These are phyloP conservation scores for Pycnonotus jocosus DNA, from an alignment of 2,113 vertebrate genomes.

Conservation along the genomic window DNA sequence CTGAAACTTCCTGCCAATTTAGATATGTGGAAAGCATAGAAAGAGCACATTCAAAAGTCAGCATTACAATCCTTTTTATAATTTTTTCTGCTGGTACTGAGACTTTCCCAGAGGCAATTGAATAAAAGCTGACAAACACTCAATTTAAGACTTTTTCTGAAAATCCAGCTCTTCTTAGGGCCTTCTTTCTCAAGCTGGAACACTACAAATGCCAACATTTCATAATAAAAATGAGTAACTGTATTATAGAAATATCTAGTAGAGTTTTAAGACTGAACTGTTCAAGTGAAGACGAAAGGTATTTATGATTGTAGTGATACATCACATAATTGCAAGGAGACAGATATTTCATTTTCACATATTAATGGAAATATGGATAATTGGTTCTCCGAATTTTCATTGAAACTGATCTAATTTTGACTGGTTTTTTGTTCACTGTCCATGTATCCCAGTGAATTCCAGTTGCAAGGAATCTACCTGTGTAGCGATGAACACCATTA, in stretches of 20 bases:
- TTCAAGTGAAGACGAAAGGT: not conserved
- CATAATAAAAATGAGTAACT: not conserved
- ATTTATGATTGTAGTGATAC: not conserved
- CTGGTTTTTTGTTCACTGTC: conserved; percentile 71
- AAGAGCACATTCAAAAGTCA: not conserved
- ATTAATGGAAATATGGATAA: conserved; percentile 68
- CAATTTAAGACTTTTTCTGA: not conserved
- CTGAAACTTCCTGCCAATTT: not conserved
- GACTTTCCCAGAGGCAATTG: not conserved
- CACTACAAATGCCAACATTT: not conserved
- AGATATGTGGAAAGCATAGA: not conserved
- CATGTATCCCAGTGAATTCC: conserved; percentile 87
- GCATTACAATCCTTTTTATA: not conserved
- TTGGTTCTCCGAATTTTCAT: conserved; percentile 87
- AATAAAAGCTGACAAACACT: not conserved
- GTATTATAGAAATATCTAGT: not conserved
- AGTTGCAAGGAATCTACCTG: conserved; percentile 63
- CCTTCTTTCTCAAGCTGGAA: not conserved
- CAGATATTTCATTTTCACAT: not conserved
- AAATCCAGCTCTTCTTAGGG: not conserved
- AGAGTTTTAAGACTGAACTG: not conserved
- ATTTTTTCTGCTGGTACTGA: not conserved
- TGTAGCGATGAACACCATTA: conserved; percentile 76
- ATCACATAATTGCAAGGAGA: not conserved
- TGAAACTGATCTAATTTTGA: conserved; percentile 86